These are phyloP conservation scores for Tonatia bakeri DNA, from an alignment of 2,113 vertebrate genomes.

Conservation along the genomic window DNA sequence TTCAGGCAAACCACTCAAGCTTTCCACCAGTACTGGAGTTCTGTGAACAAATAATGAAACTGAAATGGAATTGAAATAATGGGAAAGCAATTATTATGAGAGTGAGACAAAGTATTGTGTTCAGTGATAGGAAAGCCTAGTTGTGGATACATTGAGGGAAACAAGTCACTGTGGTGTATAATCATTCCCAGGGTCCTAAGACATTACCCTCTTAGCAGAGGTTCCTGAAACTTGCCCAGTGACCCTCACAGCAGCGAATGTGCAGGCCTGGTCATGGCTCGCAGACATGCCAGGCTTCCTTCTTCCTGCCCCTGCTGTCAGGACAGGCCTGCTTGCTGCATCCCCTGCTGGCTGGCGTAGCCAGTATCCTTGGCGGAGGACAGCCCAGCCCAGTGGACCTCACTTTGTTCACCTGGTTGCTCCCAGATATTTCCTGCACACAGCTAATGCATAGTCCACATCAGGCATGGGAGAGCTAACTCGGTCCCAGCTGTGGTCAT, in stretches of 20 bases:
- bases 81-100: not conserved
- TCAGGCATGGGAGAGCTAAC: not conserved
- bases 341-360: not conserved
- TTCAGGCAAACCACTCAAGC: slow-evolving; percentile 10
- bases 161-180: not conserved
- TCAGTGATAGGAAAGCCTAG: not conserved
- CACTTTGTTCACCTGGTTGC: not conserved
- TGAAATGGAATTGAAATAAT: not conserved
- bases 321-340: not conserved
- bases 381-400: not conserved
- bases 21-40: not conserved
- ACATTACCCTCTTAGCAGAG: not conserved
- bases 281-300: not conserved
- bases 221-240: not conserved
- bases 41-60: not conserved
- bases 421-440: not conserved
- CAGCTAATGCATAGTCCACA: not conserved
- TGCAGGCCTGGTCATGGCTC: not conserved
- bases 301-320: not conserved
- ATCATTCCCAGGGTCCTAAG: not conserved
- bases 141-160: slow-evolving; percentile 11
- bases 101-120: not conserved
- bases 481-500: not conserved
- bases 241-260: not conserved
- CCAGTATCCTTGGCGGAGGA: not conserved